A percentile compares a stretch with the other conserved stretches of the same genome.
These are phyloP conservation scores for Xenentodon cancila DNA, from an alignment of 2,797 vertebrate genomes.

Conservation along the genomic window DNA sequence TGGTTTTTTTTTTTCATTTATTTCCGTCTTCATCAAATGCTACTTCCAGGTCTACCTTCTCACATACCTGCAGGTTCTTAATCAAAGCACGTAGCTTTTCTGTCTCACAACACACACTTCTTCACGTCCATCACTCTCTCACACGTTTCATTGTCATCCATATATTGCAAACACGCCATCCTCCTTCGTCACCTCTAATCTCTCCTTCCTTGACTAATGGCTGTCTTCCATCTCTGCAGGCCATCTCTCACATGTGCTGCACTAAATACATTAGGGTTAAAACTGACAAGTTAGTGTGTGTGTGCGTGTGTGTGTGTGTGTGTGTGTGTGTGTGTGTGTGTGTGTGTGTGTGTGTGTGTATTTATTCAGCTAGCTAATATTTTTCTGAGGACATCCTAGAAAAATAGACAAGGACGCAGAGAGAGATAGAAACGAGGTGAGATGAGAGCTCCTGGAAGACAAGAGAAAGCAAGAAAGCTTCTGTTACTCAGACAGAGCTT, in stretches of 20 bases:
- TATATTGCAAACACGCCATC: constrained; percentile 28
- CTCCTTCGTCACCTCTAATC: constrained; percentile 40
- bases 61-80: constrained; percentile 11
- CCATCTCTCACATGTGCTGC: constrained; percentile 13
- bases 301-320: background rate
- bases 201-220: constrained; percentile 44
- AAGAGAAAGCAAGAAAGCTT: constrained; percentile 37
- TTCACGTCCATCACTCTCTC: constrained; percentile 39
- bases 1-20: too few species aligned
- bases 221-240: constrained; percentile 18
- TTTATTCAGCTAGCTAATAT: constrained; percentile 19
- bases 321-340: background rate
- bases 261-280: constrained; percentile 12
- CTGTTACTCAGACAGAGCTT: constrained; percentile 34
- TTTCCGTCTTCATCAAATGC: too few species aligned
- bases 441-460: constrained; percentile 40
- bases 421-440: constrained; percentile 18
- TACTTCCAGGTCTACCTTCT: constrained; percentile 2
- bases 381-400: background rate
- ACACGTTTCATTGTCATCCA: constrained; percentile 42
- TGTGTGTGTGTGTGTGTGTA: background rate
- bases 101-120: constrained; percentile 31
- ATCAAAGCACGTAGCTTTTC: constrained; percentile 30
- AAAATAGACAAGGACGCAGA: background rate
- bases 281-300: background rate